Percentiles rank a stretch among this genome's conserved stretches.
phyloP scores from a whole-genome alignment of 2,888 invertebrate genomes.

The Drosophila borealis region DNA sequence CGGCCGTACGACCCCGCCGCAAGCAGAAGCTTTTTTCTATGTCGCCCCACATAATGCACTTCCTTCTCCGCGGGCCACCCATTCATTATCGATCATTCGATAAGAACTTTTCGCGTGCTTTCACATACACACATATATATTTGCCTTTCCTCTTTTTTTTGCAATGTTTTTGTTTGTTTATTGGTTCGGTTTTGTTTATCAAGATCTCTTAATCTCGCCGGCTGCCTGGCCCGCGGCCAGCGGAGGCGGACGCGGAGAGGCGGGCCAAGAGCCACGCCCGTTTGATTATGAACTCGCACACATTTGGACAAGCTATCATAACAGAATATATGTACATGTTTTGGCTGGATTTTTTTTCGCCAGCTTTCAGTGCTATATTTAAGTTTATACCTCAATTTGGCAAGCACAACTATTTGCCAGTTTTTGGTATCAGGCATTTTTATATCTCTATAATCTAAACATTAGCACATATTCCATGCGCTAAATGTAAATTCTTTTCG shows the following conservation, averaged over 20 bases:
- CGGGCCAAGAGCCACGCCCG: too few species aligned
- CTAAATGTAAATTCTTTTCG: too few species aligned
- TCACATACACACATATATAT: conserved; percentile 17
- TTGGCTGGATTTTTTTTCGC: conserved; percentile 3
- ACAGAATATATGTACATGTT: conserved; percentile 11
- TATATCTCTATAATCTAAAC: too few species aligned
- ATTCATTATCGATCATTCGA: conserved; percentile 71
- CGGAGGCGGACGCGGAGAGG: not conserved
- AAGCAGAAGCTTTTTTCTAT: conserved; percentile 32
- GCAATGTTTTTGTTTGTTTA: conserved; percentile 67
- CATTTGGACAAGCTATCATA: conserved; percentile 25
- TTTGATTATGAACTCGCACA: conserved; percentile 6
- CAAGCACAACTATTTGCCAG: conserved; percentile 1
- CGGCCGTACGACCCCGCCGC: conserved; percentile 41
- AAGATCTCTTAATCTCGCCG: conserved; percentile 61
- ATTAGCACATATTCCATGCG: too few species aligned
- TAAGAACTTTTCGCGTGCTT: conserved; percentile 55
- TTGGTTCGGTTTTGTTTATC: conserved; percentile 62
- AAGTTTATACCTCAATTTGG: not conserved
- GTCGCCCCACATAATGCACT: conserved; percentile 46
- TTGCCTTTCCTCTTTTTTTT: conserved; percentile 29
- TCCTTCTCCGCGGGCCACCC: conserved; percentile 31
- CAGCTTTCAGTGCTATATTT: conserved; percentile 2
- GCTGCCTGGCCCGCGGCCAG: conserved; percentile 1
- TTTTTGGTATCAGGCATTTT: not conserved